A percentile compares a stretch with the other conserved stretches of the same genome.
These are phyloP conservation scores for Serinus canaria DNA, from an alignment of 2,113 vertebrate species.

Conservation along the genomic window DNA sequence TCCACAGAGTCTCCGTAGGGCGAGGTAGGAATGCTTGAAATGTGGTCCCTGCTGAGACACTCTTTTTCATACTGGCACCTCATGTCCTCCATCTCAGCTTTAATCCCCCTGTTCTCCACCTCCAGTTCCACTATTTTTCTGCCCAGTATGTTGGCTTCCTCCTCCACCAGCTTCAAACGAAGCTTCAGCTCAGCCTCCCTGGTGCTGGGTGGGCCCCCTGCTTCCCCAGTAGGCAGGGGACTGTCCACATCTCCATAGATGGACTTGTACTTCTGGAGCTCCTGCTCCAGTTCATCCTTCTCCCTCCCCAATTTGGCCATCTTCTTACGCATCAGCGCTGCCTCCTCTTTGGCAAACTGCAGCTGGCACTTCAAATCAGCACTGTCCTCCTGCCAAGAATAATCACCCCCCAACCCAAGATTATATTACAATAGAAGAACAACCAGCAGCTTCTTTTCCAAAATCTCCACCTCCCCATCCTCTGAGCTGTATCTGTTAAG, in stretches of 20 bases:
- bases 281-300: constrained; percentile 93
- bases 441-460: background rate
- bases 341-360: constrained; percentile 97
- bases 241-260: constrained; percentile 95
- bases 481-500: background rate
- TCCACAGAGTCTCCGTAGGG: constrained; percentile 88
- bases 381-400: constrained; percentile 87
- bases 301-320: constrained; percentile 94
- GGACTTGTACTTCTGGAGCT: constrained; percentile 94
- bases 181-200: constrained; percentile 94
- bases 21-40: constrained; percentile 89
- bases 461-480: background rate
- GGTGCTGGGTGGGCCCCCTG: constrained; percentile 90
- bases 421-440: constrained; percentile 14
- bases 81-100: constrained; percentile 94
- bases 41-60: constrained; percentile 84
- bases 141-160: constrained; percentile 96
- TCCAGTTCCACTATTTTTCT: constrained; percentile 97
- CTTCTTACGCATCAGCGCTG: constrained; percentile 93
- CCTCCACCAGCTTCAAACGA: constrained; percentile 93
- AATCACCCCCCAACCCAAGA: background rate
- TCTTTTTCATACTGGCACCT: constrained; percentile 90
- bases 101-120: constrained; percentile 95
- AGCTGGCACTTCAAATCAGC: constrained; percentile 96
- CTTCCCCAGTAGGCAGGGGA: constrained; percentile 84